Percentiles rank a stretch among this genome's conserved stretches.
Evolutionary conservation across 2,888 invertebrate genomes (phyloP).

Genomic region (Parasteatoda lunata): DNA sequence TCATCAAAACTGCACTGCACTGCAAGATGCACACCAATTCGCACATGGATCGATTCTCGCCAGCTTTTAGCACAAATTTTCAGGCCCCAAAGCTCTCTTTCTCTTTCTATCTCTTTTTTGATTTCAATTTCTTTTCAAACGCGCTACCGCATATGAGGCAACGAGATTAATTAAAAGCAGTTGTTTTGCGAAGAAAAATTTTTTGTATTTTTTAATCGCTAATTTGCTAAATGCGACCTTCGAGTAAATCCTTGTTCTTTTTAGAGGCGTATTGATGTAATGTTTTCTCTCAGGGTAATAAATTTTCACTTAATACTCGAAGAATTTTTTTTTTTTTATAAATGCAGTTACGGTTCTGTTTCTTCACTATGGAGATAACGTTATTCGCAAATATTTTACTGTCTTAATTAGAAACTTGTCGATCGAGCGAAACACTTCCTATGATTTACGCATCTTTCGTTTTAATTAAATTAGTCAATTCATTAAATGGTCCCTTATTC

Average conservation of each 20-base stretch:
- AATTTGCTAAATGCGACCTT: constrained; percentile 65
- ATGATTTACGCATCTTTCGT: constrained; percentile 54
- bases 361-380: constrained; percentile 52
- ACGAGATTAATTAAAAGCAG: constrained; percentile 67
- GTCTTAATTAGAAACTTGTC: constrained; percentile 66
- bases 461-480: constrained; percentile 61
- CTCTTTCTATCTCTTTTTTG: constrained; percentile 35
- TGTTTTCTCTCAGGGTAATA: constrained; percentile 55
- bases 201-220: constrained; percentile 51
- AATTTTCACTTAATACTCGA: constrained; percentile 63
- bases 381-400: constrained; percentile 64
- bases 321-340: constrained; percentile 41
- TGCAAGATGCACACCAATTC: constrained; percentile 16
- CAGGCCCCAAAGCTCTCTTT: constrained; percentile 30
- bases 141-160: constrained; percentile 63
- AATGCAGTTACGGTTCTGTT: constrained; percentile 2
- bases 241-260: constrained; percentile 34
- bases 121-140: constrained; percentile 61
- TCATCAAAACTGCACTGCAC: constrained; percentile 59
- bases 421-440: constrained; percentile 42
- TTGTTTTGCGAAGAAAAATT: constrained; percentile 57
- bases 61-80: constrained; percentile 39
- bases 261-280: constrained; percentile 33
- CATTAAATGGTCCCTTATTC: constrained; percentile 37
- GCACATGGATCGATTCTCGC: constrained; percentile 26